These are phyloP conservation scores for Schizopygopsis malacanthus DNA, from an alignment of 2,797 vertebrate species.

Conservation along the genomic window DNA sequence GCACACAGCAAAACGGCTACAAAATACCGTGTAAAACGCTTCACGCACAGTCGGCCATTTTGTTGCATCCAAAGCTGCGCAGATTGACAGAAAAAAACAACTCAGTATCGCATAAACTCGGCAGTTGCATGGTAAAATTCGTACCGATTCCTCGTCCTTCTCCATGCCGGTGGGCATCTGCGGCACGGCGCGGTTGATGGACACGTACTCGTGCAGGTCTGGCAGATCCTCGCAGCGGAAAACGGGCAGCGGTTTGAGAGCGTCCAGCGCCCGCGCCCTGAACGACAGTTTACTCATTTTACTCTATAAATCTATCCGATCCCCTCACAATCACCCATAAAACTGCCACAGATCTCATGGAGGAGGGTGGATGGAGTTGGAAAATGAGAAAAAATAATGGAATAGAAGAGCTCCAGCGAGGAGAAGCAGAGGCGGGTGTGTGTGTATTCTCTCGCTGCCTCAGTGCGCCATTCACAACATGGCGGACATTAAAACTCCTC, in stretches of 20 bases:
- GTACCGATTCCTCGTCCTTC: slow-evolving; percentile 99
- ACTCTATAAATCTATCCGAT: slow-evolving; percentile 82
- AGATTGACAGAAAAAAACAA: slow-evolving; percentile 72
- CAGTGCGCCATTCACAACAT: slow-evolving; percentile 99
- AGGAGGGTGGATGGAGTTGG: slow-evolving; percentile 82
- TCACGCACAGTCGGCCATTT: slow-evolving; percentile 93
- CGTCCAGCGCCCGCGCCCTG: slow-evolving; percentile 99
- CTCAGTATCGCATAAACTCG: slow-evolving; percentile 52
- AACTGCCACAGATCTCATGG: slow-evolving; percentile 92
- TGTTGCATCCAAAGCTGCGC: slow-evolving; percentile 86
- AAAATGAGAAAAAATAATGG: slow-evolving; percentile 69
- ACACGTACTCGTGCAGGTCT: slow-evolving; percentile 99
- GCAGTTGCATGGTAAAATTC: slow-evolving; percentile 71
- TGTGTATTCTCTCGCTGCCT: slow-evolving; percentile 88
- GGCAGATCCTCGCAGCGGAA: slow-evolving; percentile 99
- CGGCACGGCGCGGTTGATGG: slow-evolving; percentile 97
- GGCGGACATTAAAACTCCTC: slow-evolving; percentile 99
- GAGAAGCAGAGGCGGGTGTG: slow-evolving; percentile 82
- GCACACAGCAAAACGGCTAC: slow-evolving; percentile 32
- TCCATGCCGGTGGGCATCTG: slow-evolving; percentile 99
- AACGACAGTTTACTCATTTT: slow-evolving; percentile 99
- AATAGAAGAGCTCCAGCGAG: slow-evolving; percentile 71
- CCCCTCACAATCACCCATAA: slow-evolving; percentile 88
- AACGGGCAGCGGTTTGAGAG: slow-evolving; percentile 97
- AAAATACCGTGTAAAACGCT: slow-evolving; percentile 75